Evolutionary conservation across 2,888 invertebrate species (phyloP), one percentile per base, ranked within the genome.

Genomic region (Luperina nickerlii): DNA sequence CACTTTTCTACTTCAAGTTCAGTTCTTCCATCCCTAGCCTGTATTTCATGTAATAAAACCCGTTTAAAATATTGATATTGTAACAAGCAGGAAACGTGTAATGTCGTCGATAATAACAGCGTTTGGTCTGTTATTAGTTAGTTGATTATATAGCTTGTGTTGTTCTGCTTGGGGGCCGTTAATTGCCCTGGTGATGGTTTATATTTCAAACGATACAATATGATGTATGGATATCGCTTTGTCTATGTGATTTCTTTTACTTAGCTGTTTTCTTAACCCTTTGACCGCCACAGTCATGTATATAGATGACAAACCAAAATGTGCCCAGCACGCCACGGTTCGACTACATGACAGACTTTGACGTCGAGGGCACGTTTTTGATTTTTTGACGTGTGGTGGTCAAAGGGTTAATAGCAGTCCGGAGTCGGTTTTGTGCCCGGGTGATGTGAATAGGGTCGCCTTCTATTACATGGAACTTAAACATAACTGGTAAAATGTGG

Each of bases 41-140:
- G 32, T 66, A 69, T 15, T 3, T 24, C 18, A 54, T 32, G 60
- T 67, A 48, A 42, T 57, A 32, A 51, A 65, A 73, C 24, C 63
- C 54, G 54, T 32, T 63, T 62, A 62, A 75, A 79, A 81, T 79
- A 80, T 85, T 81, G 73, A 85, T 68, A 76, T 54, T 51, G 32
- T 78, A 70, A 84, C 73, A 74, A 76, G 74, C 51, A n/a, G 20
- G 51, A 65, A 76, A 67, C 54, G 1, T 74, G 73, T 78, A 60
- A 71, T 75, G 45, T 65, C 65, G 65, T 65, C 48, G 20, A 54
- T 87, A 85, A 85, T 87, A 71, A 81, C 71, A 87, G 27, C 20
- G 60, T 78, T 78, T 38, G 42, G 20, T 68, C 71, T 72, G 85
- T 87, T 87, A 84, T 81, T 84, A 84, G 60, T 60, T 60, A 57